These are phyloP conservation scores for Diachasmimorpha longicaudata DNA, from an alignment of 1,140 invertebrate species.

Conservation along the genomic window DNA sequence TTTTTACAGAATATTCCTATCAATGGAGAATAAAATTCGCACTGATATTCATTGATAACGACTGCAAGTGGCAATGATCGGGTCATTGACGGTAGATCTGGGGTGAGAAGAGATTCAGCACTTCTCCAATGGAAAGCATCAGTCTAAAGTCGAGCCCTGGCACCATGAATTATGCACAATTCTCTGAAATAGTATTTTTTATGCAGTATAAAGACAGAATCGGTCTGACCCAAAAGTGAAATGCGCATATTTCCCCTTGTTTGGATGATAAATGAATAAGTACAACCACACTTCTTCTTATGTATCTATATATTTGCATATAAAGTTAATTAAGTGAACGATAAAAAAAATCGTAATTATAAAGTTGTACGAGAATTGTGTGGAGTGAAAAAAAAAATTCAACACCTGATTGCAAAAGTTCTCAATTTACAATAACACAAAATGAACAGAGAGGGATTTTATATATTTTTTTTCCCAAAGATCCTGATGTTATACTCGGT, in stretches of 20 bases:
- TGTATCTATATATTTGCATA: neutral
- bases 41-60: too few species aligned
- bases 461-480: neutral
- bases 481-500: neutral
- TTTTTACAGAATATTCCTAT: too few species aligned
- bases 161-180: slow-evolving; percentile 50
- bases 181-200: slow-evolving; percentile 37
- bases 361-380: neutral
- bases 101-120: too few species aligned
- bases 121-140: neutral
- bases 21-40: too few species aligned
- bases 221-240: slow-evolving; percentile 43
- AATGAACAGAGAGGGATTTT: neutral
- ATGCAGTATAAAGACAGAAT: slow-evolving; percentile 38
- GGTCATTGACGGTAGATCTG: too few species aligned
- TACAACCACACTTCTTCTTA: neutral
- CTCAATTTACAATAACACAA: neutral
- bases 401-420: neutral
- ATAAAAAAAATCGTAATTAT: neutral
- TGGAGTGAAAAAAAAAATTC: neutral
- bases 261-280: neutral
- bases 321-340: neutral
- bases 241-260: neutral
- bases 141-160: slow-evolving; percentile 5
- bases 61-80: too few species aligned